phyloP scores from a whole-genome alignment of 2,888 invertebrate genomes.

The Drosophila paranaensis region DNA sequence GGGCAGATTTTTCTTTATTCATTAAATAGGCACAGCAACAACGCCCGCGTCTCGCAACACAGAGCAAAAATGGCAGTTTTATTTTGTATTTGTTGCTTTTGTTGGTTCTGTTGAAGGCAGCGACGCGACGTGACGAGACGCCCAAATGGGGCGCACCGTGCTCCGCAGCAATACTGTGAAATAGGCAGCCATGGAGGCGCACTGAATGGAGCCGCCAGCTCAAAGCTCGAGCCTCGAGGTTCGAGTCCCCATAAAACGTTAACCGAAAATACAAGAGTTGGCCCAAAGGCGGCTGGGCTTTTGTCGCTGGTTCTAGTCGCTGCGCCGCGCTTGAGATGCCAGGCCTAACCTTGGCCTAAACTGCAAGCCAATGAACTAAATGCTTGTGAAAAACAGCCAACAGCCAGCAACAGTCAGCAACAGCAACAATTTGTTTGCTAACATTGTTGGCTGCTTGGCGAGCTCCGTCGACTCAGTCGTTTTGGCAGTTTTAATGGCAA shows the following conservation, averaged over 20 bases:
- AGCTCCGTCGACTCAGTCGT: constrained; percentile 39
- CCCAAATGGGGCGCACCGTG: constrained; percentile 70
- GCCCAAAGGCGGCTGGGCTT: constrained; percentile 26
- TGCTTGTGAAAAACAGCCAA: constrained; percentile 77
- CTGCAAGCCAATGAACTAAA: constrained; percentile 82
- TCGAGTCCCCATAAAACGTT: constrained; percentile 28
- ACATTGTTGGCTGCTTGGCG: constrained; percentile 42
- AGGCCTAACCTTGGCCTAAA: constrained; percentile 82
- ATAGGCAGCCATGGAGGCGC: constrained; percentile 31
- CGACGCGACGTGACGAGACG: constrained; percentile 80
- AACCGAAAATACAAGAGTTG: constrained; percentile 30
- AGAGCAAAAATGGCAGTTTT: constrained; percentile 53
- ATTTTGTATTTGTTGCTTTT: constrained; percentile 31
- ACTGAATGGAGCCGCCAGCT: constrained; percentile 25
- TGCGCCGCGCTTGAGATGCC: constrained; percentile 69
- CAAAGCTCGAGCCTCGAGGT: constrained; percentile 4
- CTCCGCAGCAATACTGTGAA: constrained; percentile 48
- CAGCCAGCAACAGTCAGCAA: constrained; percentile 38
- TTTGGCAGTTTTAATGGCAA: constrained; percentile 72
- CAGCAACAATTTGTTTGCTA: constrained; percentile 48
- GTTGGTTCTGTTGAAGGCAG: constrained; percentile 74
- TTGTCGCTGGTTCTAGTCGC: constrained; percentile 65
- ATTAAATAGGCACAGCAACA: constrained; percentile 42
- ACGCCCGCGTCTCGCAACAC: constrained; percentile 58
- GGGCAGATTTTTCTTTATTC: constrained; percentile 21